Base-by-base conservation (phyloP, 2,888 invertebrate species). In the Molorchus minor region DNA sequence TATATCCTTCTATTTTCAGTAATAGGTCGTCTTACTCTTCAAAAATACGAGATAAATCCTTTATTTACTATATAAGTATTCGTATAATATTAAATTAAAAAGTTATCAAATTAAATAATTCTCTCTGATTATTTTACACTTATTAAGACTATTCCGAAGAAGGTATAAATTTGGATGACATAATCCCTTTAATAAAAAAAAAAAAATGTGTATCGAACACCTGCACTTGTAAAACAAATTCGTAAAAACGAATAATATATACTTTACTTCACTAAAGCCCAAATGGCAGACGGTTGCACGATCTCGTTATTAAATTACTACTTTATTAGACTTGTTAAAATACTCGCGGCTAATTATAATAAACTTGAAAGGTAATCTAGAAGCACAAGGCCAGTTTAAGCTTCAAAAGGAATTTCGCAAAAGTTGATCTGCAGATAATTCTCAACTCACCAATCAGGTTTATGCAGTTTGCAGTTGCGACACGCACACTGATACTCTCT, bases 281-380 rank as follows among this genome's bases (percentile, higher is more conserved):
- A 64, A 55, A 61, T 52, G 58, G 56, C 55, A 62, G 59, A 59
- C 41, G 56, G 52, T 44, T 52, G 58, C 56, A 56, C 54, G 56
- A 58, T 56, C 56, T 45, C 54, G 66, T 62, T 69, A 70, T 68
- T 68, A 70, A 70, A 69, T 68, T 68, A 70, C 64, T 67, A 71
- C 64, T 72, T 72, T 72, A 72, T 72, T 68, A 67, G 64, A 65
- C 68, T 70, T 69, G 69, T 72, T 71, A 68, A 66, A 67, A 65
- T 69, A 66, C 67, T 62, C 61, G 59, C 58, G 62, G 66, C 69
- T 69, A 71, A 73, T 73, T 71, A 71, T 69, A 72, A 72, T 73
- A 74, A 73, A 74, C 70, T 67, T 61, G 68, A 68, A 71, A 70
- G 63, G 51, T 62, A 63, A 62, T 66, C 57, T 58, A 44, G 52